A percentile compares a stretch with the other conserved stretches of the same genome.
These are phyloP conservation scores for Diachasmimorpha longicaudata DNA, from an alignment of 1,140 invertebrate genomes.

Conservation along the genomic window DNA sequence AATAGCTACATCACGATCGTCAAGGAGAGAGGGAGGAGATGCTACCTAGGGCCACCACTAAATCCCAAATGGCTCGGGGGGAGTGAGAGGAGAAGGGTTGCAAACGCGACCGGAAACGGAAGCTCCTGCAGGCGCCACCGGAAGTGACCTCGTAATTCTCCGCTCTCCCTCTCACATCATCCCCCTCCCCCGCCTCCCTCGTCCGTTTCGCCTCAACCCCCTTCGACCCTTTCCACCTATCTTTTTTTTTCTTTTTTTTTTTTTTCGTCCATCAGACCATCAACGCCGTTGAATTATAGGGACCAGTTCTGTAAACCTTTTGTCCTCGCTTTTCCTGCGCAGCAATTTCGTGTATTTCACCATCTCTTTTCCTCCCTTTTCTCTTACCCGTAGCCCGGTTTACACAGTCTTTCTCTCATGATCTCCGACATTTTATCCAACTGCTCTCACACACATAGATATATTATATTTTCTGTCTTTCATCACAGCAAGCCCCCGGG, in stretches of 20 bases:
- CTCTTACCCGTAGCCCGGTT: not conserved
- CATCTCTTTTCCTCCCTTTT: not conserved
- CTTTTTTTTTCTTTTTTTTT: not conserved
- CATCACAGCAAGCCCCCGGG: not conserved
- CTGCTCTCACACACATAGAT: not conserved
- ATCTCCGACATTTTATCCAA: not conserved
- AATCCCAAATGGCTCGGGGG: not conserved
- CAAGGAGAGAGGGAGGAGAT: not conserved
- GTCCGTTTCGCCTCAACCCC: not conserved
- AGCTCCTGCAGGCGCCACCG: conserved; percentile 61
- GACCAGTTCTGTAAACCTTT: conserved; percentile 55
- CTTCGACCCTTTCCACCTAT: not conserved
- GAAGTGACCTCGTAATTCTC: conserved; percentile 64
- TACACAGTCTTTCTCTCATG: not conserved
- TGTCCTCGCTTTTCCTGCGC: conserved; percentile 59
- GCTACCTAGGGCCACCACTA: not conserved
- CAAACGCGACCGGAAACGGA: conserved; percentile 56
- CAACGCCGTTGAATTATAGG: conserved; percentile 60
- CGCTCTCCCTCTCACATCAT: conserved; percentile 39
- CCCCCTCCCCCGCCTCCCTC: not conserved
- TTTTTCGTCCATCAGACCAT: conserved; percentile 53
- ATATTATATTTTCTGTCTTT: not conserved
- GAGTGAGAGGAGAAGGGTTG: conserved; percentile 14
- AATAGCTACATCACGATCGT: not conserved
- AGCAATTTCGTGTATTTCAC: conserved; percentile 34